Base-by-base conservation (phyloP, 2,797 vertebrate genomes). In the Falco cherrug region DNA sequence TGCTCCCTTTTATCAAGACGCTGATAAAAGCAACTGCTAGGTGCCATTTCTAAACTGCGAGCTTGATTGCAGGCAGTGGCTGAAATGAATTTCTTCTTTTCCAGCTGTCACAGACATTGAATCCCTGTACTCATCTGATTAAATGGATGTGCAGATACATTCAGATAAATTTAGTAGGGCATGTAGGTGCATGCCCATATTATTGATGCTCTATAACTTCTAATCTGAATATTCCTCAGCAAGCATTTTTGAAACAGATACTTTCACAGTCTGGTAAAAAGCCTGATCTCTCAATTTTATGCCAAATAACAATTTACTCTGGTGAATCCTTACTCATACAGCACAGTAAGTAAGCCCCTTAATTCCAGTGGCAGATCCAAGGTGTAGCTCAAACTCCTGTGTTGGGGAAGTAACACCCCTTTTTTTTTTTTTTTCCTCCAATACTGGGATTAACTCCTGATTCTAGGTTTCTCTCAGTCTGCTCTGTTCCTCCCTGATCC, bases 21-120 rank as follows among this genome's bases (percentile, higher is more conserved):
- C 70, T 95, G 71, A 89, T 85, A 85, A 89, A 82, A 91, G 69
- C 91, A 89, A 48, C 51, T 87, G 75, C 77, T 69, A 82, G 16
- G 14, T 82, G 83, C 37, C 51, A 5, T 64, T 92, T 84, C 47
- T 56, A 28, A 84, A 11, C 56, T 33, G 53, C 65, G 83, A 68
- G 43, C 39, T 61, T 8, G 5, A 61, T 3, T 26, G 31, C 51
- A 76, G 82, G 53, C 82, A 59, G 50, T 26, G 61, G 14, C 73
- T 87, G 84, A 45, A 68, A 24, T 41, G 18, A 53, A 74, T 64
- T 87, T 56, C 54, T 71, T 47, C 78, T 53, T 71, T 71, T 50
- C 54, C 43, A 35, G 65, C 50, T 29, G 76, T 50, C 4, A 1
- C 10, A 88, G 60, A 31, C 79, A 21, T 39, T 39, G 54, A 51